phyloP scores from a whole-genome alignment of 2,888 invertebrate genomes.

The Scotopteryx bipunctaria region DNA sequence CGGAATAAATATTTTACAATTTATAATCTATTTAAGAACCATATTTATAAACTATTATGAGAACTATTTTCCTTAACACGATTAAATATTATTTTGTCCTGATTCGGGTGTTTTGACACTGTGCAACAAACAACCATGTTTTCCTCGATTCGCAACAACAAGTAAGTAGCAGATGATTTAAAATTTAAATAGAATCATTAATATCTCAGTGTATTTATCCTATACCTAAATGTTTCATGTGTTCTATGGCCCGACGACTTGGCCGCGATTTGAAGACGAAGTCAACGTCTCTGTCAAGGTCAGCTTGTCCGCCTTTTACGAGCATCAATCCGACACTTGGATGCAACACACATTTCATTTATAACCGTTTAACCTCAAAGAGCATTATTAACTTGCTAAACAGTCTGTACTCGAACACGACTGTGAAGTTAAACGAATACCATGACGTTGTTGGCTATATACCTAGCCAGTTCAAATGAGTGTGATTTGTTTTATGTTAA shows the following conservation, averaged over 20 bases:
- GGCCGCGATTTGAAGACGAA: slow-evolving; percentile 69
- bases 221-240: slow-evolving; percentile 37
- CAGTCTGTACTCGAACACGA: background rate
- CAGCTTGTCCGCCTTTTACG: slow-evolving; percentile 53
- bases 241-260: slow-evolving; percentile 50
- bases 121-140: background rate
- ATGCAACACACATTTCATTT: slow-evolving; percentile 22
- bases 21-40: no score
- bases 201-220: slow-evolving; percentile 37
- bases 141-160: slow-evolving; percentile 4
- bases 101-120: background rate
- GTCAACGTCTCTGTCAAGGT: slow-evolving; percentile 80
- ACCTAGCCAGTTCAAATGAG: no score
- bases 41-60: no score
- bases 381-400: background rate
- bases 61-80: no score
- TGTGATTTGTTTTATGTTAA: no score
- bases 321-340: slow-evolving; percentile 50
- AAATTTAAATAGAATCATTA: slow-evolving; percentile 29
- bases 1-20: no score
- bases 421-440: no score
- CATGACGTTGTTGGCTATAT: no score
- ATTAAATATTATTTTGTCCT: no score
- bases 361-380: slow-evolving; percentile 6
- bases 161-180: slow-evolving; percentile 23